These are phyloP conservation scores for Borostomias antarcticus DNA, from an alignment of 2,797 vertebrate species.

Conservation along the genomic window DNA sequence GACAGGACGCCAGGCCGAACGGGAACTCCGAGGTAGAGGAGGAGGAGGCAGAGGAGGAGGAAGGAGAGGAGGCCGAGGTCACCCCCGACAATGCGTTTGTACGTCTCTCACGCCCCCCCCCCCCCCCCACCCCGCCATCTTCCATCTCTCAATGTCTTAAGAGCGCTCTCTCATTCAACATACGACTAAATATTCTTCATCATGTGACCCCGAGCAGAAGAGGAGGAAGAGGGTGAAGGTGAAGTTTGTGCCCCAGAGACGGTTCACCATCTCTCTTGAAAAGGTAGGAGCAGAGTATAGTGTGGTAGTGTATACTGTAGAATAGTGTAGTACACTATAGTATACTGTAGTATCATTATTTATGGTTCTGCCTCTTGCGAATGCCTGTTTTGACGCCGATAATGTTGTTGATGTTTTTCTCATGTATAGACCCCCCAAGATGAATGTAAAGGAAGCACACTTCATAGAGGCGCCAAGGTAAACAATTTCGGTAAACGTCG, in stretches of 20 bases:
- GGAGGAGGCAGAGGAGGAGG: slow-evolving; percentile 22
- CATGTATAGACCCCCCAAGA: slow-evolving; percentile 14
- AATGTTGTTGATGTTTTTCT: neutral
- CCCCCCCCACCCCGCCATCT: neutral
- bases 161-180: neutral
- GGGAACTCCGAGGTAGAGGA: slow-evolving; percentile 29
- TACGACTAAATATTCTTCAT: neutral
- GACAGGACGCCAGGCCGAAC: slow-evolving; percentile 42
- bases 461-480: slow-evolving; percentile 56
- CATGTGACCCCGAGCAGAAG: slow-evolving; percentile 43
- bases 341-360: neutral
- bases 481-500: neutral
- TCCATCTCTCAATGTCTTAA: too few species aligned
- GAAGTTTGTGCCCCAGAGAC: slow-evolving; percentile 59
- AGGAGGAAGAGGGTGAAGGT: slow-evolving; percentile 55
- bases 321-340: neutral
- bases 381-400: neutral
- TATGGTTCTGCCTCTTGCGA: neutral
- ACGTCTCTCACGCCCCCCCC: slow-evolving; percentile 8
- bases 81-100: slow-evolving; percentile 13
- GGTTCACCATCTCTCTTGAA: slow-evolving; percentile 39
- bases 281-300: slow-evolving; percentile 43
- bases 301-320: neutral
- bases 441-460: slow-evolving; percentile 46
- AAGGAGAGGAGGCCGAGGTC: neutral